Evolutionary conservation across 2,888 invertebrate species (phyloP).

Genomic region (Pediacus dermestoides): DNA sequence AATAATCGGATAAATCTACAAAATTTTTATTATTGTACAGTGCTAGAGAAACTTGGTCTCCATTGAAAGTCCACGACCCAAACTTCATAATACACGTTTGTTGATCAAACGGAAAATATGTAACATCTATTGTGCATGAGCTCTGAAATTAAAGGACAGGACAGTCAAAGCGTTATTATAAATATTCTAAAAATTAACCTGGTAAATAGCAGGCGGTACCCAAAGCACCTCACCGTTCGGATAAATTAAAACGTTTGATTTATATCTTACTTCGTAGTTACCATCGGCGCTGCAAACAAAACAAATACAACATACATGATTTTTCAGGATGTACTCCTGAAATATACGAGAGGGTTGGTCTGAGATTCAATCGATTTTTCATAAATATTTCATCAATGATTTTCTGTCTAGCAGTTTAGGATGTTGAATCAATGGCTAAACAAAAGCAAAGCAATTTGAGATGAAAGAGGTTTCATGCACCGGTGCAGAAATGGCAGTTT

Average conservation of each 20-base stretch:
- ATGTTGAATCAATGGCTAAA: too few species aligned
- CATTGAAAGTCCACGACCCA: slow-evolving; percentile 97
- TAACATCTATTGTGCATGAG: slow-evolving; percentile 98
- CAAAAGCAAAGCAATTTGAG: too few species aligned
- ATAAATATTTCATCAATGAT: too few species aligned
- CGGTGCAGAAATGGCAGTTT: too few species aligned
- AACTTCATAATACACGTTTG: slow-evolving; percentile 99
- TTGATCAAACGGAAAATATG: slow-evolving; percentile 99
- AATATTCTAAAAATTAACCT: slow-evolving; percentile 51
- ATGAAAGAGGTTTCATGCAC: too few species aligned
- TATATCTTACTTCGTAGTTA: slow-evolving; percentile 98
- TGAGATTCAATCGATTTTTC: too few species aligned
- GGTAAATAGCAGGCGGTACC: slow-evolving; percentile 99
- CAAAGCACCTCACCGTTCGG: slow-evolving; percentile 95
- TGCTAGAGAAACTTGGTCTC: slow-evolving; percentile 92
- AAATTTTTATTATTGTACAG: slow-evolving; percentile 93
- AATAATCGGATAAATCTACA: slow-evolving; percentile 94
- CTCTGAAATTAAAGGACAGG: slow-evolving; percentile 59
- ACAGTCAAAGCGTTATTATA: background rate
- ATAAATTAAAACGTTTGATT: slow-evolving; percentile 97
- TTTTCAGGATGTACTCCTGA: slow-evolving; percentile 1
- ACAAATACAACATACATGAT: too few species aligned
- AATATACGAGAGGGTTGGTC: too few species aligned
- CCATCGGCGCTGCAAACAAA: slow-evolving; percentile 85
- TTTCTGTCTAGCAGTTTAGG: background rate